Percentiles rank a stretch among this genome's conserved stretches.
Evolutionary conservation across 2,797 vertebrate species (phyloP).

Genomic region (Luscinia luscinia): DNA sequence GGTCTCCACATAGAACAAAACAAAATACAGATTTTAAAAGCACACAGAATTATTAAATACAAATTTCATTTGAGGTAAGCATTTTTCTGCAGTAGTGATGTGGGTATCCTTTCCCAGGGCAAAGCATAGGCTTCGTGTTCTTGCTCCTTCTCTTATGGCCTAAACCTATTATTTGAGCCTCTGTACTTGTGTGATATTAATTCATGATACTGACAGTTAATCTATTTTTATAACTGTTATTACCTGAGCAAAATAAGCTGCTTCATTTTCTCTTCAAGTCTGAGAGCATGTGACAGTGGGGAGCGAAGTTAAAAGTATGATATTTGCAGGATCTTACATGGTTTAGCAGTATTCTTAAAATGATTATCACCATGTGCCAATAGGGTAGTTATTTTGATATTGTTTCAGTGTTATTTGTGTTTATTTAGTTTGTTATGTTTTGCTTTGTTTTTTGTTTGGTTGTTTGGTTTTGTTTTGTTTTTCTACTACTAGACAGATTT

Average conservation of each 20-base stretch:
- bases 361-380: not conserved
- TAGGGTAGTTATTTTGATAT: not conserved
- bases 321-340: not conserved
- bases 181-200: slow-evolving; percentile 9
- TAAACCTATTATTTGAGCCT: not conserved
- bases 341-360: not conserved
- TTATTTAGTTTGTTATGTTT: not conserved
- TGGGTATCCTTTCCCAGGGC: not conserved
- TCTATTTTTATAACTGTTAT: slow-evolving; percentile 56
- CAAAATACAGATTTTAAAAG: slow-evolving; percentile 34
- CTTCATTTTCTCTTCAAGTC: slow-evolving; percentile 37
- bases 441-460: not conserved
- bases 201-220: slow-evolving; percentile 46
- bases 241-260: slow-evolving; percentile 36
- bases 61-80: not conserved
- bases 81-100: not conserved
- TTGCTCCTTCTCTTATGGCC: not conserved
- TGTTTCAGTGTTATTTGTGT: not conserved
- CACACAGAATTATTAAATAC: not conserved
- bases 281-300: not conserved
- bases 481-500: not conserved
- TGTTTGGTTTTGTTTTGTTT: not conserved
- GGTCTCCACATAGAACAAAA: slow-evolving; percentile 37
- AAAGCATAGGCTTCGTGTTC: not conserved
- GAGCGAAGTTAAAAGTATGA: not conserved